Evolutionary conservation across 2,888 invertebrate species (phyloP).

Genomic region (Harpalus rufipes): DNA sequence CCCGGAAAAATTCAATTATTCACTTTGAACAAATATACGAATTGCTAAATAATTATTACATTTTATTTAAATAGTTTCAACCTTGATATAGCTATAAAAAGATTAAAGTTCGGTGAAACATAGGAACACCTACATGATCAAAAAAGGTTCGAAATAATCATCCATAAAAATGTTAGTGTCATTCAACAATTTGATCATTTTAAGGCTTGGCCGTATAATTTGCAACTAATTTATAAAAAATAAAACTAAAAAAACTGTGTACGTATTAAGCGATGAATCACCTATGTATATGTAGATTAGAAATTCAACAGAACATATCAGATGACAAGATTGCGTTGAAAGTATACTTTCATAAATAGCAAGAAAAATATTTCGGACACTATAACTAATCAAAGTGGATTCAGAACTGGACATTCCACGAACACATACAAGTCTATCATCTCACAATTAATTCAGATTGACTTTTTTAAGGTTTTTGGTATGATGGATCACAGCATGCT

Average conservation of each 20-base stretch:
- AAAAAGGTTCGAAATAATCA: constrained; percentile 20
- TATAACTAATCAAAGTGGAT: too few relatives aligned
- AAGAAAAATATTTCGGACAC: too few relatives aligned
- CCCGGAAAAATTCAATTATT: constrained; percentile 23
- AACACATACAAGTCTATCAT: too few relatives aligned
- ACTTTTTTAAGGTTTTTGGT: too few relatives aligned
- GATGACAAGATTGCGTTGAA: too few relatives aligned
- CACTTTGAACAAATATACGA: constrained; percentile 11
- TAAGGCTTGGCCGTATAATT: constrained; percentile 31
- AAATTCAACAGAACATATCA: neutral
- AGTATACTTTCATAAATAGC: too few relatives aligned
- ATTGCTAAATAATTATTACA: constrained; percentile 5
- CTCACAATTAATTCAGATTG: too few relatives aligned
- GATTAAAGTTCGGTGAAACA: constrained; percentile 7
- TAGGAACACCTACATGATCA: constrained; percentile 26
- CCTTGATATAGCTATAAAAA: constrained; percentile 27
- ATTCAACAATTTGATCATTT: constrained; percentile 16
- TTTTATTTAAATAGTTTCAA: constrained; percentile 2
- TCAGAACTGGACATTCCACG: too few relatives aligned
- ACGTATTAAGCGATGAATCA: constrained; percentile 18
- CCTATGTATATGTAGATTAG: neutral
- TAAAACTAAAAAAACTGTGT: neutral
- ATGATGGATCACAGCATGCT: too few relatives aligned
- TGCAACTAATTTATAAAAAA: constrained; percentile 30
- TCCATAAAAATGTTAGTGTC: constrained; percentile 33